Evolutionary conservation across 2,113 vertebrate genomes (phyloP).

Genomic region (Mustela nigripes): DNA sequence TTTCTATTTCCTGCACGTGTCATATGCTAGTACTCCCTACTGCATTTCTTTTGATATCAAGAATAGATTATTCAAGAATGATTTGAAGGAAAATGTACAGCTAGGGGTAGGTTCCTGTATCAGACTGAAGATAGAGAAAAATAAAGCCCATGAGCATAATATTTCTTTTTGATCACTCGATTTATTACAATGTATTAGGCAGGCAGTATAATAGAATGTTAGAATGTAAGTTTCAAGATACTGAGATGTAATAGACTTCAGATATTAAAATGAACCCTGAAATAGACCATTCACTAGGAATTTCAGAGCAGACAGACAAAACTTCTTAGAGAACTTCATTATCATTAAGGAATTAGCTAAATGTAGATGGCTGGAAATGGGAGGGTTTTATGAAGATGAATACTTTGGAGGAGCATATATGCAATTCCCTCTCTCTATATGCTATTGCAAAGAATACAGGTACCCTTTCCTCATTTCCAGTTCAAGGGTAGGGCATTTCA

Average conservation of each 20-base stretch:
- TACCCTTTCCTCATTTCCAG: not conserved
- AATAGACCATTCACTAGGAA: not conserved
- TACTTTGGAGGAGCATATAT: not conserved
- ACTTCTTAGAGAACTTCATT: not conserved
- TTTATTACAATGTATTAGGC: not conserved
- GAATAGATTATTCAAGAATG: not conserved
- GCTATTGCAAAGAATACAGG: not conserved
- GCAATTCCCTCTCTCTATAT: not conserved
- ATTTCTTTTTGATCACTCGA: not conserved
- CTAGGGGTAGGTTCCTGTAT: not conserved
- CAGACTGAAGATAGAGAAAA: not conserved
- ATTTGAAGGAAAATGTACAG: not conserved
- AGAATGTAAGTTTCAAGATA: conserved; percentile 21
- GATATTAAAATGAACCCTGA: not conserved
- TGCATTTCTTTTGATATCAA: not conserved
- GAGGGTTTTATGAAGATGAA: not conserved
- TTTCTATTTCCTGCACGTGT: not conserved
- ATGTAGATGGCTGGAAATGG: not conserved
- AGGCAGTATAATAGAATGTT: not conserved
- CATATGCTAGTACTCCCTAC: not conserved
- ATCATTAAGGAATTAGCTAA: not conserved
- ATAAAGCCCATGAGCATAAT: conserved; percentile 22
- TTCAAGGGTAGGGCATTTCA: not conserved
- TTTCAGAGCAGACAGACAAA: conserved; percentile 3
- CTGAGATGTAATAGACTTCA: not conserved